Evolutionary conservation across 35 echinoderm and acorn worm genomes (phyloP), one percentile per base, ranked within the genome.

Genomic region (Lytechinus variegatus): DNA sequence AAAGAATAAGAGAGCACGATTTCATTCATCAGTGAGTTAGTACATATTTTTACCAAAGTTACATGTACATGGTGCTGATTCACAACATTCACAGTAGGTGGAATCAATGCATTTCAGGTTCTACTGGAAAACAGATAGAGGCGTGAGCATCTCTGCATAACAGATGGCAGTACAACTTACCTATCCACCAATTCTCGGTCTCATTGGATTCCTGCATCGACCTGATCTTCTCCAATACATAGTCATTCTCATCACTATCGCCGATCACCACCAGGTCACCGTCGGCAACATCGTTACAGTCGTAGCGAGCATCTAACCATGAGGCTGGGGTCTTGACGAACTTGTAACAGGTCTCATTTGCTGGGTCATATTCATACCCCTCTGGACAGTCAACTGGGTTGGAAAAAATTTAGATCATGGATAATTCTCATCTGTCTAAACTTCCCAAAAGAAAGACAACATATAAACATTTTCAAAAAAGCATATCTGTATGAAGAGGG

Each of bases 251-350:
- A 10, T 54, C 89, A 28, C 89, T 66, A 89, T 97, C 96, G 10
- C 95, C 93, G 54, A 99, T 97, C 54, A 99, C 96, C 9, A 97
- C 94, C 19, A 99, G 60, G 61, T 99, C 98, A 56, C 98, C 97
- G 54, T 99, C 95, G 7, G 66, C 56, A 54, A 92, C 94, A 21
- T 95, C 87, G 21, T 96, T 28, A 52, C 98, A 99, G 24, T 98
- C 97, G 33, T 97, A 95, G 27, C 98, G 87, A 9, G 98, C 98
- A 12, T 96, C 95, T 27, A 95, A 87, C 98, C 98, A 99, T 54
- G 95, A 92, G 4, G 52, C 55, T 0, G 95, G 61, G 8, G 94
- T 87, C 29, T 57, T 61, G 8, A 97, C 96, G 94, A 99, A 99
- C 95, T 97, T 99, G 90, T 99, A 98, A 90, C 98, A 99, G 16